Conservation (phyloP, 2,797 vertebrate genomes). For the Poecilia wingei region DNA sequence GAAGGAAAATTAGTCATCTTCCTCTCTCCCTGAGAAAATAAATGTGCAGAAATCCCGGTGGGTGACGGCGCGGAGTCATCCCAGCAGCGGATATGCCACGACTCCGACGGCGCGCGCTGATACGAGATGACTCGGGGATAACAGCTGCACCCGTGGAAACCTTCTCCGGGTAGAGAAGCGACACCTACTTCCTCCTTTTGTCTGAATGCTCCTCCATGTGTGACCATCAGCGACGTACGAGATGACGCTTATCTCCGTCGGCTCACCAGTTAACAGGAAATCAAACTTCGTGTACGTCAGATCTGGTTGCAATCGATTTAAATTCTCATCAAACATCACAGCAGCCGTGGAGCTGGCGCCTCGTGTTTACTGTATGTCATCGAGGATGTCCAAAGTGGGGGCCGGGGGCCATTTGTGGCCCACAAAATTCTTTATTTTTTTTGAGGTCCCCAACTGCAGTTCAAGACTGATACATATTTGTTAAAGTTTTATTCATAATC, state of each 20-base stretch:
- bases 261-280: constrained; percentile 41
- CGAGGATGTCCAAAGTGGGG: too few relatives aligned
- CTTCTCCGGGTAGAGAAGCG: neutral
- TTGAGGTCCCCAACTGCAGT: too few relatives aligned
- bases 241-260: neutral
- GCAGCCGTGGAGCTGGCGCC: neutral
- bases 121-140: constrained; percentile 18
- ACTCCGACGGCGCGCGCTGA: constrained; percentile 12
- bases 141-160: constrained; percentile 11
- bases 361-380: neutral
- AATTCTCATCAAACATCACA: neutral
- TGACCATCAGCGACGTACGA: neutral
- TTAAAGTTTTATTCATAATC: too few relatives aligned
- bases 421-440: too few relatives aligned
- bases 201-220: neutral
- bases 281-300: constrained; percentile 5
- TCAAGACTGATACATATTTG: too few relatives aligned
- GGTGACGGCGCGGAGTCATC: constrained; percentile 8
- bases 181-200: constrained; percentile 11
- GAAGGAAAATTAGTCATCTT: constrained; percentile 1
- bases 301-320: constrained; percentile 40
- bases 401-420: too few relatives aligned
- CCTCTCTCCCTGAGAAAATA: neutral
- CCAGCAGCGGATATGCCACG: constrained; percentile 20
- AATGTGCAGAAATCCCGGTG: neutral